phyloP scores from a whole-genome alignment of 2,797 vertebrate genomes.

The Aphelocoma californica region DNA sequence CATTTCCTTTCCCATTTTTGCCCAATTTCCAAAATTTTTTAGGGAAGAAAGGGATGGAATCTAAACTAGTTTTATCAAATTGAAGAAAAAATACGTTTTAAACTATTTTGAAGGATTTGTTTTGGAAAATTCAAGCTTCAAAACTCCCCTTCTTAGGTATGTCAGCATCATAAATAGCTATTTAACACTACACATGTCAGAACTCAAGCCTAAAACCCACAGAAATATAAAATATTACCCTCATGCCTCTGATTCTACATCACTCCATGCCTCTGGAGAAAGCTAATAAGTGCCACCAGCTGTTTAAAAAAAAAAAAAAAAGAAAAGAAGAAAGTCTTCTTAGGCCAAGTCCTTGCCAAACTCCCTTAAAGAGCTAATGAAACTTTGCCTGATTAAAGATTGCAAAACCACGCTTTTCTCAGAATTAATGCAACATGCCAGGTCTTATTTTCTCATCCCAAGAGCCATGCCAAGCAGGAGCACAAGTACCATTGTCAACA shows the following conservation, averaged over 20 bases:
- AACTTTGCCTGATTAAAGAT: neutral
- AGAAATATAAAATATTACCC: neutral
- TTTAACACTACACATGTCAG: neutral
- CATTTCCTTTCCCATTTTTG: neutral
- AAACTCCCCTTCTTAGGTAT: neutral
- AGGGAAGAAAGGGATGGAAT: neutral
- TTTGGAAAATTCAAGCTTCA: neutral
- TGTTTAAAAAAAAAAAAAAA: neutral
- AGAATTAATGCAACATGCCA: neutral
- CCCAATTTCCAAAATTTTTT: neutral
- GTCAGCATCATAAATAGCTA: neutral
- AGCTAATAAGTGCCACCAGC: neutral
- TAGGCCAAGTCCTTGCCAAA: neutral
- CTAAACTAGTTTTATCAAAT: neutral
- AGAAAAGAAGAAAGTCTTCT: neutral
- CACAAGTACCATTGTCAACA: neutral
- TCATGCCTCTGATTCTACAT: neutral
- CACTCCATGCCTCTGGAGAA: neutral
- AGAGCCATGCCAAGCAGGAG: neutral
- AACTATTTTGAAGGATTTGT: neutral
- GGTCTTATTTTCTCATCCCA: neutral
- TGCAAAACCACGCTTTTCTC: neutral
- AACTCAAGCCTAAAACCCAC: neutral
- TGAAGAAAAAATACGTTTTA: neutral
- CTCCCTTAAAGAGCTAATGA: neutral